A percentile compares a stretch with the other conserved stretches of the same genome.
Evolutionary conservation across 2,113 vertebrate species (phyloP).

Genomic region (Perca fluviatilis): DNA sequence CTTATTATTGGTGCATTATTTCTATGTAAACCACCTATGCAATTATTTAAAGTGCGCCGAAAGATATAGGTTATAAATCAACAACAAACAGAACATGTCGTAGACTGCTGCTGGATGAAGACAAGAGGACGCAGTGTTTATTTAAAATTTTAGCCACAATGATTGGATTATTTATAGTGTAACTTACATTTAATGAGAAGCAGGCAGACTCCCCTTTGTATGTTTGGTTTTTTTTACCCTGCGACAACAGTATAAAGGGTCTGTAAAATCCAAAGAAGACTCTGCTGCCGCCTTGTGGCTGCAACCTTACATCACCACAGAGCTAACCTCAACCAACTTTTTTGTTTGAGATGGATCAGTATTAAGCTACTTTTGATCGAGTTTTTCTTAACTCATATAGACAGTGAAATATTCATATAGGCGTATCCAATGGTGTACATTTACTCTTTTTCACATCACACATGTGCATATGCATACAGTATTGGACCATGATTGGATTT

Average conservation of each 20-base stretch:
- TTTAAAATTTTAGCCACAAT: slow-evolving; percentile 39
- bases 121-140: slow-evolving; percentile 43
- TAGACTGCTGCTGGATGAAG: slow-evolving; percentile 14
- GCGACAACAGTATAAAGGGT: neutral
- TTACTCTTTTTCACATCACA: neutral
- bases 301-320: slow-evolving; percentile 12
- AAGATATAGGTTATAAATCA: neutral
- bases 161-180: slow-evolving; percentile 65
- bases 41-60: slow-evolving; percentile 7
- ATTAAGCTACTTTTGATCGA: no score
- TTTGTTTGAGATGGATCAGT: neutral
- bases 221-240: neutral
- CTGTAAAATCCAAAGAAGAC: neutral
- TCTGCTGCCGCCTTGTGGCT: slow-evolving; percentile 64
- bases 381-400: neutral
- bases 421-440: neutral
- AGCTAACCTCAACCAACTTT: neutral
- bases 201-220: slow-evolving; percentile 11
- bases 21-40: neutral
- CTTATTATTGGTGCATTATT: slow-evolving; percentile 10
- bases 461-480: no score
- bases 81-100: slow-evolving; percentile 6
- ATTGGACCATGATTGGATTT: neutral
- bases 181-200: slow-evolving; percentile 58
- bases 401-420: neutral